These are phyloP conservation scores for Euzophera pinguis DNA, from an alignment of 2,888 invertebrate species.

Conservation along the genomic window DNA sequence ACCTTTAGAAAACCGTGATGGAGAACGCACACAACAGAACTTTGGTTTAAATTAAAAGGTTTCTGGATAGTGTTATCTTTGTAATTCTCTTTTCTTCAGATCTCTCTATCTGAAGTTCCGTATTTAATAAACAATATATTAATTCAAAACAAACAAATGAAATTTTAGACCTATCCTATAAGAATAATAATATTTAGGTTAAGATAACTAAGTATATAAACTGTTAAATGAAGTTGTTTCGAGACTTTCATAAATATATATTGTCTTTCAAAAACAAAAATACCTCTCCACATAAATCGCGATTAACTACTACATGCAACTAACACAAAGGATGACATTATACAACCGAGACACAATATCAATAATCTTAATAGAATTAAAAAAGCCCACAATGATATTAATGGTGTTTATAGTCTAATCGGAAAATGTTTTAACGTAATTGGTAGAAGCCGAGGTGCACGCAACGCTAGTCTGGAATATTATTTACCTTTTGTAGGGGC, in stretches of 20 bases:
- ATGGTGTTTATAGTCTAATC: constrained; percentile 3
- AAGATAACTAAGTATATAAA: too few species aligned
- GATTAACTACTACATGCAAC: too few species aligned
- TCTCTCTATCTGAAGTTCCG: background rate
- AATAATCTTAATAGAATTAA: constrained; percentile 4
- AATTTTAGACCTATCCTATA: too few species aligned
- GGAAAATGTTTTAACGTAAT: constrained; percentile 2
- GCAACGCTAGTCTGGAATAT: background rate
- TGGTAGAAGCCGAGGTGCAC: background rate
- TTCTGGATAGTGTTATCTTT: background rate
- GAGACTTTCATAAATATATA: too few species aligned
- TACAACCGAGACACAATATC: background rate
- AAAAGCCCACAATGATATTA: background rate
- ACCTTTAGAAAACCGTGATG: constrained; percentile 15
- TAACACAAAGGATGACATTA: too few species aligned
- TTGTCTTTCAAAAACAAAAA: too few species aligned
- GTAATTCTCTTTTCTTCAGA: background rate
- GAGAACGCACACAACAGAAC: background rate
- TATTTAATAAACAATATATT: too few species aligned
- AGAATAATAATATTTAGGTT: too few species aligned
- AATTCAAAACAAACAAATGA: too few species aligned
- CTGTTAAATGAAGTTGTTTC: too few species aligned
- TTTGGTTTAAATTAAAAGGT: background rate
- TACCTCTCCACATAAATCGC: too few species aligned
- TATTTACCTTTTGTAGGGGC: background rate